A percentile compares a stretch with the other conserved stretches of the same genome.
These are phyloP conservation scores for Panulirus ornatus DNA, from an alignment of 1,140 invertebrate species.

Conservation along the genomic window DNA sequence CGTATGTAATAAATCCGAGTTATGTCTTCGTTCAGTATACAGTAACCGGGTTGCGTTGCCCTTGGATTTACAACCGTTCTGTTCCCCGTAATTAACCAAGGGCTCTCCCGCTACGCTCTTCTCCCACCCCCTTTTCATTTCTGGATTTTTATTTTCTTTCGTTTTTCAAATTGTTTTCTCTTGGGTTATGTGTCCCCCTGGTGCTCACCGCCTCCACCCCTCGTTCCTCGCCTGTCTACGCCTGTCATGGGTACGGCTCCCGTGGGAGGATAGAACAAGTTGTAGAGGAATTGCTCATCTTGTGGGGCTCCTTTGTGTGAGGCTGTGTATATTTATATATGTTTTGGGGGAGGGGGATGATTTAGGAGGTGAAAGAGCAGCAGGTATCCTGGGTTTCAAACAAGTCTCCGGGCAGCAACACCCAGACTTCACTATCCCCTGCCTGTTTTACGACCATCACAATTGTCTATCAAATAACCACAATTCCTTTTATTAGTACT, in stretches of 20 bases:
- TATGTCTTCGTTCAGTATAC: neutral
- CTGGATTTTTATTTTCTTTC: neutral
- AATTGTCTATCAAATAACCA: neutral
- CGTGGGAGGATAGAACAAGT: too few relatives aligned
- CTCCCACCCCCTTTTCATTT: neutral
- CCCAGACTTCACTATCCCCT: neutral
- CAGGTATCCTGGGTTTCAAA: neutral
- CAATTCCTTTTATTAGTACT: neutral
- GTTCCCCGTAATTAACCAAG: neutral
- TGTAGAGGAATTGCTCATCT: neutral
- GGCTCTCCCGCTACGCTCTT: neutral
- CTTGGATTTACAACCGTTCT: neutral
- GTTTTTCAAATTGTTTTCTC: neutral
- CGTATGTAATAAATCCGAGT: too few relatives aligned
- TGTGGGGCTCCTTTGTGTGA: neutral
- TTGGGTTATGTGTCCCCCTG: neutral
- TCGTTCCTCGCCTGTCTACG: too few relatives aligned
- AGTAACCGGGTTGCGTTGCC: neutral
- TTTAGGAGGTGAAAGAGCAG: accelerated
- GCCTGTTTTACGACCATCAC: neutral
- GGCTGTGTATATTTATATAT: neutral
- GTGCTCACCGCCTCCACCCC: neutral
- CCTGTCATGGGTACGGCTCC: neutral
- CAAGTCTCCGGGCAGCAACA: neutral
- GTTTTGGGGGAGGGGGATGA: too few relatives aligned